phyloP scores from a whole-genome alignment of 92 coral and sea anemone genomes.

The Diadumene lineata region DNA sequence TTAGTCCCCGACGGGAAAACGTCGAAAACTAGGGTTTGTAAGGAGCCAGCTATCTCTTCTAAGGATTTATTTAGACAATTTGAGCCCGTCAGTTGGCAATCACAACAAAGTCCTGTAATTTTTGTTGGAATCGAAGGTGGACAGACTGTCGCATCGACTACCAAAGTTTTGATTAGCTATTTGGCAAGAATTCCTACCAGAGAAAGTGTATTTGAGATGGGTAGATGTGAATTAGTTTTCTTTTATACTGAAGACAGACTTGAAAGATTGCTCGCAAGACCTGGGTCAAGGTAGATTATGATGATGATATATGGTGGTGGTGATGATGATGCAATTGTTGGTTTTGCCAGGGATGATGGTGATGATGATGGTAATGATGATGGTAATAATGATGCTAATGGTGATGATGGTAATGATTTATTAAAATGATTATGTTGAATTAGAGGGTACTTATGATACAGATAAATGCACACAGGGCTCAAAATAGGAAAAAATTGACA shows the following conservation, averaged over 20 bases:
- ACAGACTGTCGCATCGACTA: conserved; percentile 48
- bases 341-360: too few species aligned
- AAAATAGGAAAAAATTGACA: too few species aligned
- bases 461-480: too few species aligned
- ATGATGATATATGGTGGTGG: neutral
- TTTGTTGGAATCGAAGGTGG: conserved; percentile 91
- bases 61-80: conserved; percentile 62
- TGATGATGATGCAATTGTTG: too few species aligned
- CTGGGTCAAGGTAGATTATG: conserved; percentile 46
- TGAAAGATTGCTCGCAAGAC: conserved; percentile 75
- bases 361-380: neutral
- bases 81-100: conserved; percentile 63
- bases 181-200: conserved; percentile 62
- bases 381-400: neutral
- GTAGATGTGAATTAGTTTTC: conserved; percentile 83
- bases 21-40: conserved; percentile 37
- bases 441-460: neutral
- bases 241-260: conserved; percentile 86
- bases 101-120: conserved; percentile 64
- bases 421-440: neutral
- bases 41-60: conserved; percentile 83
- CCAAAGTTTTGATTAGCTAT: conserved; percentile 71
- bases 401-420: neutral
- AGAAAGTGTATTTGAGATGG: conserved; percentile 82
- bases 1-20: conserved; percentile 44